Conservation (phyloP, 2,888 invertebrate species). For the Metopia argyrocephala region DNA sequence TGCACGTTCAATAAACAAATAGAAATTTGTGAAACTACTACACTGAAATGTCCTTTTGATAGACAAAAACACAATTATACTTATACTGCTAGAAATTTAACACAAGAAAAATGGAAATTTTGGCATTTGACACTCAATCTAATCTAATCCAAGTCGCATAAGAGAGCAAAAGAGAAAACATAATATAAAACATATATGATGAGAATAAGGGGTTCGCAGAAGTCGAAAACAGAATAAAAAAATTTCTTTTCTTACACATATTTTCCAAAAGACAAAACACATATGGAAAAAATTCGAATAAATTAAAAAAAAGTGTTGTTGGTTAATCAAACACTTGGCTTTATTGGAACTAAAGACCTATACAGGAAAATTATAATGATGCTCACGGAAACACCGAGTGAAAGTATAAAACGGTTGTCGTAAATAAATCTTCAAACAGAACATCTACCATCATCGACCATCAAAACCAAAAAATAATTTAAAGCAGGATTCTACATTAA, state of each 20-base stretch:
- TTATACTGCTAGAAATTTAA: constrained; percentile 33
- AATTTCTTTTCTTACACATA: constrained; percentile 5
- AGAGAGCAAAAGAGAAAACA: not conserved
- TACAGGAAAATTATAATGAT: too few species aligned
- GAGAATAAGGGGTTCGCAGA: constrained; percentile 7
- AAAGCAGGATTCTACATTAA: too few species aligned
- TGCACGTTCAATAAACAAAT: constrained; percentile 46
- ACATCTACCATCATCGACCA: too few species aligned
- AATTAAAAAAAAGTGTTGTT: not conserved
- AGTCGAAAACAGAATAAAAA: constrained; percentile 29
- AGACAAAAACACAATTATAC: constrained; percentile 41
- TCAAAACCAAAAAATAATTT: too few species aligned
- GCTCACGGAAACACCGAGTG: too few species aligned
- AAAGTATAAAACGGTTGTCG: too few species aligned
- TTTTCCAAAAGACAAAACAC: constrained; percentile 12
- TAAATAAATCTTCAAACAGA: too few species aligned
- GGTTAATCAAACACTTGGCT: too few species aligned
- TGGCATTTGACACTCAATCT: constrained; percentile 60
- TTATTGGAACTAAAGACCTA: too few species aligned
- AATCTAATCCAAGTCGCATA: constrained; percentile 21
- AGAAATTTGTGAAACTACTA: constrained; percentile 9
- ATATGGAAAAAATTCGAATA: not conserved
- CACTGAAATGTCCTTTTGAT: not conserved
- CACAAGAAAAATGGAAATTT: constrained; percentile 56
- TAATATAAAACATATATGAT: constrained; percentile 8